Conservation (phyloP, 1,140 invertebrate species). For the Bombus balteatus region DNA sequence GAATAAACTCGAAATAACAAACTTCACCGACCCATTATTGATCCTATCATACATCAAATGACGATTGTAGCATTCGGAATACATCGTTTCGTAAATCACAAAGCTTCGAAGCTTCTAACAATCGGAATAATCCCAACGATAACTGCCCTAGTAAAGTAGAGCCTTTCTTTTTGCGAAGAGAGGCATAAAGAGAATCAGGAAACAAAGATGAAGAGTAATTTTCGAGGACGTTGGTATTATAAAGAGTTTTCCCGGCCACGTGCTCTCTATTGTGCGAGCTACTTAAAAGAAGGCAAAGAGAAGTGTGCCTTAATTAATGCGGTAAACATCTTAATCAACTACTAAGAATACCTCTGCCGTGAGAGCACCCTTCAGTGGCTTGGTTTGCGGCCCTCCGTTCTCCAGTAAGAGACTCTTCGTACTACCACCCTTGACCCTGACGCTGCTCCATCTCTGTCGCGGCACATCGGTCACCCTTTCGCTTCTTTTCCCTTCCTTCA, state of each 20-base stretch:
- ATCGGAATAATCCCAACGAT: too few relatives aligned
- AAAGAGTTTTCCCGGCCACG: neutral
- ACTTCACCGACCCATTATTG: too few relatives aligned
- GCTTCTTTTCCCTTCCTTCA: slow-evolving; percentile 73
- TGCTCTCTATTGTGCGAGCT: neutral
- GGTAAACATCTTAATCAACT: slow-evolving; percentile 51
- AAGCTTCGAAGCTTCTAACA: too few relatives aligned
- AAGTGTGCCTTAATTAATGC: slow-evolving; percentile 35
- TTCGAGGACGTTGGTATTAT: neutral
- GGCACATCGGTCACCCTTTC: slow-evolving; percentile 67
- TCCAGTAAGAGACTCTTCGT: slow-evolving; percentile 80
- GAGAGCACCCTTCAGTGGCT: slow-evolving; percentile 72
- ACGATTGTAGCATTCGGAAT: too few relatives aligned
- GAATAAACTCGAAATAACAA: too few relatives aligned
- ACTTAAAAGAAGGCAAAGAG: neutral
- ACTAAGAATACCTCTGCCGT: slow-evolving; percentile 77
- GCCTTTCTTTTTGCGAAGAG: neutral
- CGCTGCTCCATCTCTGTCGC: slow-evolving; percentile 80
- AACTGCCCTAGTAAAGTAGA: too few relatives aligned
- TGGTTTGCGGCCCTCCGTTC: slow-evolving; percentile 77
- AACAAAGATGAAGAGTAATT: neutral
- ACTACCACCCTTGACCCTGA: slow-evolving; percentile 79
- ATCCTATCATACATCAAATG: too few relatives aligned
- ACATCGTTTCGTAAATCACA: too few relatives aligned
- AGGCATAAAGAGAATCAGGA: neutral